Conservation (phyloP, 2,113 vertebrate species). For the Callipepla californica region DNA sequence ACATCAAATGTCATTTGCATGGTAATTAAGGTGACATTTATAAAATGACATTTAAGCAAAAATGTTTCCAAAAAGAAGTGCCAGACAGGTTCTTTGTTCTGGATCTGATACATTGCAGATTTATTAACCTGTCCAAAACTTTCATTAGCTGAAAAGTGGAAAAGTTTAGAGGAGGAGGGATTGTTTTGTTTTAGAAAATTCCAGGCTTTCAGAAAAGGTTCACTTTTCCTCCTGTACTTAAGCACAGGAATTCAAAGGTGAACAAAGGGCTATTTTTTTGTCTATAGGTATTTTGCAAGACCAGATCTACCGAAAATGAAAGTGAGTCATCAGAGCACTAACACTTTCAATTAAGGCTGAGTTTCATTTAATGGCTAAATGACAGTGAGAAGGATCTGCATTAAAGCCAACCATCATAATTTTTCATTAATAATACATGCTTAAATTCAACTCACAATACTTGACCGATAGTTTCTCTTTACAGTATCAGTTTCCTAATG, state of each 20-base stretch:
- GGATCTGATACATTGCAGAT: background rate
- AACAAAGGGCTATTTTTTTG: background rate
- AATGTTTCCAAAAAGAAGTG: background rate
- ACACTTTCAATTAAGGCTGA: background rate
- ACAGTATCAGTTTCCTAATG: conserved; percentile 23
- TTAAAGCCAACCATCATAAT: background rate
- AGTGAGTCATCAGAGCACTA: background rate
- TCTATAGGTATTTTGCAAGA: background rate
- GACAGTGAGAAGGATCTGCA: background rate
- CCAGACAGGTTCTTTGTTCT: background rate
- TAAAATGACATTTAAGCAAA: background rate
- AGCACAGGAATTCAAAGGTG: background rate
- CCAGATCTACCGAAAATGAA: background rate
- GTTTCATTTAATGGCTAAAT: conserved; percentile 16
- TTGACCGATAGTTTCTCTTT: background rate
- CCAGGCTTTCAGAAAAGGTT: background rate
- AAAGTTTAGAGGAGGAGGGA: background rate
- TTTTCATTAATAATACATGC: conserved; percentile 8
- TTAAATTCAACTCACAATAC: background rate
- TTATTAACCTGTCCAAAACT: background rate
- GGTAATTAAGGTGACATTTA: conserved; percentile 33
- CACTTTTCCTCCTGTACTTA: background rate
- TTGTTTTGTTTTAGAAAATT: background rate
- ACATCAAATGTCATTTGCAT: conserved; percentile 21
- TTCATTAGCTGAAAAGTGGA: background rate